Evolutionary conservation across 2,113 vertebrate genomes (phyloP), one percentile per base, ranked within the genome.

Genomic region (Misgurnus mizolepis): DNA sequence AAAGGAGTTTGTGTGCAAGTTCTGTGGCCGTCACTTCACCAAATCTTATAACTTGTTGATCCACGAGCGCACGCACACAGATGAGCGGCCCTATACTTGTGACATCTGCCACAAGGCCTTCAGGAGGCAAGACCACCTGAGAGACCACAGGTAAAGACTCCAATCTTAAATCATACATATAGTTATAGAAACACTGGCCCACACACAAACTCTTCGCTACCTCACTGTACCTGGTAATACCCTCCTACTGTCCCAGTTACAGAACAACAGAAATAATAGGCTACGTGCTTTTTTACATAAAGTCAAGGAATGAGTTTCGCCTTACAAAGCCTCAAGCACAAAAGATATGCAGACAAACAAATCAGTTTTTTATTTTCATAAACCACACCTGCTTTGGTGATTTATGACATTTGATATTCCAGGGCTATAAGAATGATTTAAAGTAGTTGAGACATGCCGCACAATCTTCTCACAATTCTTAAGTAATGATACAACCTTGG

Each of bases 51-150:
- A 99, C 88, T 95, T 99, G 80, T 90, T 99, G 85, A 99, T 99
- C 85, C 98, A 99, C 0, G 98, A 99, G 93, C 92, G 98, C 87
- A 99, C 98, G 2, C 98, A 99, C 88, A 99, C 98, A 0, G 98
- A 99, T 0, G 98, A 99, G 89, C 89, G 98, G 78, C 98, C 97
- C 0, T 99, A 99, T 86, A 99, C 96, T 0, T 99, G 98, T 64
- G 97, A 99, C 76, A 99, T 99, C 92, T 99, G 98, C 88, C 97
- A 99, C 89, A 99, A 99, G 90, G 98, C 97, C 34, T 99, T 99
- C 91, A 92, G 98, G 93, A 95, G 98, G 88, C 98, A 99, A 84
- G 98, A 99, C 92, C 97, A 99, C 86, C 93, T 99, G 70, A 89
- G 98, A 69, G 98, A 99, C 89, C 98, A 99, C 94, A 97, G 98